phyloP scores from a whole-genome alignment of 1,140 invertebrate species.

The Bombyx mandarina region DNA sequence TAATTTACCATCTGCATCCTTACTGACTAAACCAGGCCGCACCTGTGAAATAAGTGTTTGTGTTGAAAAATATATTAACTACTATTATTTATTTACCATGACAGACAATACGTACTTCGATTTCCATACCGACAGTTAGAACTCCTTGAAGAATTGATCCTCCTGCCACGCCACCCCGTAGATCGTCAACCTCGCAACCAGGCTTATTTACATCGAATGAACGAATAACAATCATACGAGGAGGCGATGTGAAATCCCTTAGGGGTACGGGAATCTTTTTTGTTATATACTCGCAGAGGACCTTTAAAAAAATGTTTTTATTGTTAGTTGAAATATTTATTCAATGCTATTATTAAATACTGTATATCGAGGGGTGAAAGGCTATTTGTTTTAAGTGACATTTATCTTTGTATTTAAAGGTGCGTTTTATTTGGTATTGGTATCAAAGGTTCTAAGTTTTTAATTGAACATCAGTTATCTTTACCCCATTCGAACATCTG shows the following conservation, averaged over 20 bases:
- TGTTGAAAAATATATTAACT: not conserved
- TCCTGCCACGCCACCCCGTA: slow-evolving; percentile 98
- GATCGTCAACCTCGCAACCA: slow-evolving; percentile 97
- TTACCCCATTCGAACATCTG: too few species aligned
- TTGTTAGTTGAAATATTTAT: too few species aligned
- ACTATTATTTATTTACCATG: not conserved
- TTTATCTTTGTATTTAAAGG: too few species aligned
- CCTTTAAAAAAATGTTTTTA: slow-evolving; percentile 38
- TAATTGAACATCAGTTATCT: too few species aligned
- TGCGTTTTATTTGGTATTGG: too few species aligned
- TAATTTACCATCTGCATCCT: slow-evolving; percentile 95
- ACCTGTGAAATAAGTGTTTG: slow-evolving; percentile 82
- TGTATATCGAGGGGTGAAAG: too few species aligned
- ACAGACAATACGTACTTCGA: slow-evolving; percentile 64
- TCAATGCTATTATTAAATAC: too few species aligned
- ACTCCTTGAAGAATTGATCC: slow-evolving; percentile 97
- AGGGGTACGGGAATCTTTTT: slow-evolving; percentile 98
- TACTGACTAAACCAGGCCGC: slow-evolving; percentile 95
- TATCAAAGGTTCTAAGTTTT: too few species aligned
- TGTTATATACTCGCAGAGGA: slow-evolving; percentile 97
- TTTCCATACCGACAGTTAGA: slow-evolving; percentile 85
- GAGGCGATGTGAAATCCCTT: slow-evolving; percentile 94
- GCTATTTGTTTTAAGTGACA: too few species aligned
- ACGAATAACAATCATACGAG: slow-evolving; percentile 98
- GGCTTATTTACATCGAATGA: slow-evolving; percentile 99